phyloP scores from a whole-genome alignment of 1,140 invertebrate species.

The Dendroctonus ponderosae region DNA sequence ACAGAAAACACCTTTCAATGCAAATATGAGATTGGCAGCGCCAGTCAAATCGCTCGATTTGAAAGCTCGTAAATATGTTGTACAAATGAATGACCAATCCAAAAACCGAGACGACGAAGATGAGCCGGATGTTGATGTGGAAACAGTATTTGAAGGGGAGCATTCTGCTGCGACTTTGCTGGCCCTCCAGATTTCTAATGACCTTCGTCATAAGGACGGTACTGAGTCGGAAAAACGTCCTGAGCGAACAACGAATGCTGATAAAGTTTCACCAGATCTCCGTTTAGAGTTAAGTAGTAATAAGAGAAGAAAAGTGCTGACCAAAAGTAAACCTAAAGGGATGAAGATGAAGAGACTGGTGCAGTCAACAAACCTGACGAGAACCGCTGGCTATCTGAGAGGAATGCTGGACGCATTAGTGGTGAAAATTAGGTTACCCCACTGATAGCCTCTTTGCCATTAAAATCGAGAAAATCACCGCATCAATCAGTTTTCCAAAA shows the following conservation, averaged over 20 bases:
- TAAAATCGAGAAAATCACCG: no score
- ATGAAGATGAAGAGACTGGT: no score
- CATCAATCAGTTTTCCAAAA: no score
- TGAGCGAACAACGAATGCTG: not conserved
- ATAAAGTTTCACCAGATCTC: not conserved
- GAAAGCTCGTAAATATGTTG: conserved; percentile 42
- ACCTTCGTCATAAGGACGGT: conserved; percentile 59
- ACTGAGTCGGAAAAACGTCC: conserved; percentile 38
- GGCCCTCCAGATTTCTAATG: conserved; percentile 54
- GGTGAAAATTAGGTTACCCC: no score
- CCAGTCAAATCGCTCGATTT: conserved; percentile 45
- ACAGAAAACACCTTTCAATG: not conserved
- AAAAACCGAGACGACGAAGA: conserved; percentile 35
- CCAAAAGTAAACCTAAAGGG: not conserved
- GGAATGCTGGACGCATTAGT: no score
- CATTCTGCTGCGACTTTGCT: conserved; percentile 50
- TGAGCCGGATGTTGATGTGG: conserved; percentile 43
- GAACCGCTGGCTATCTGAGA: no score
- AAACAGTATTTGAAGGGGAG: conserved; percentile 43
- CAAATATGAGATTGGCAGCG: conserved; percentile 30
- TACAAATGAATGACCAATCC: conserved; percentile 31
- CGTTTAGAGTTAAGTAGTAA: not conserved
- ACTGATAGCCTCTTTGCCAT: no score
- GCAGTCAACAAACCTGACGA: no score
- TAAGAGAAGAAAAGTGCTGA: not conserved